These are phyloP conservation scores for Tineola bisselliella DNA, from an alignment of 2,888 invertebrate species.

Conservation along the genomic window DNA sequence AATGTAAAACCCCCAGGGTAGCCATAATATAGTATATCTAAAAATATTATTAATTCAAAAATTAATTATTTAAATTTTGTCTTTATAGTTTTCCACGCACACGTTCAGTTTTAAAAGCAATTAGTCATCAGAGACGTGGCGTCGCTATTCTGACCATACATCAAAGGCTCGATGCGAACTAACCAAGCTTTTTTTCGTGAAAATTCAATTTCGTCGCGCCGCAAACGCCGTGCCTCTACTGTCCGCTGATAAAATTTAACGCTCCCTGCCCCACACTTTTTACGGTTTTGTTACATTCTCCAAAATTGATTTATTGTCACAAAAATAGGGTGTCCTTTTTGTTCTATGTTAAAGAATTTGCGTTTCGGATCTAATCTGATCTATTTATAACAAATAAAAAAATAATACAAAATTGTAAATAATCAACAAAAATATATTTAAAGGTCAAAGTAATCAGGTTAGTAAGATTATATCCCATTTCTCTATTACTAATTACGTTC, in stretches of 20 bases:
- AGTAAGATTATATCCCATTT: not conserved
- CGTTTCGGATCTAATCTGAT: no score
- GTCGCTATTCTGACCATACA: slow-evolving; percentile 20
- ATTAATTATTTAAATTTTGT: not conserved
- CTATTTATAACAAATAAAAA: no score
- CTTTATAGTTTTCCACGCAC: not conserved
- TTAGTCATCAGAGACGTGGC: slow-evolving; percentile 10
- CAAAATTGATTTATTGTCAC: not conserved
- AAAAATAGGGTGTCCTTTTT: not conserved
- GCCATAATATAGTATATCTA: no score
- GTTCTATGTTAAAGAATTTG: no score
- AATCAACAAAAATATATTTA: not conserved
- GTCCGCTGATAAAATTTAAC: slow-evolving; percentile 11
- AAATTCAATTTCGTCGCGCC: slow-evolving; percentile 22
- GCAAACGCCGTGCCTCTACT: not conserved
- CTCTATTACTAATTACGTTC: slow-evolving; percentile 8
- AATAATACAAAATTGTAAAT: no score
- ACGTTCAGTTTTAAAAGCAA: slow-evolving; percentile 8
- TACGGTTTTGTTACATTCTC: slow-evolving; percentile 3
- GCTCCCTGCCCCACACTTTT: slow-evolving; percentile 10
- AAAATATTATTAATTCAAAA: not conserved
- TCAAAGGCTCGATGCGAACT: slow-evolving; percentile 25
- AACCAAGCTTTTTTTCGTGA: slow-evolving; percentile 24
- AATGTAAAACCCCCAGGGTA: no score
- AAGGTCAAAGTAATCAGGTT: not conserved